Evolutionary conservation across 2,888 invertebrate genomes (phyloP).

Genomic region (Drosophila cognata): DNA sequence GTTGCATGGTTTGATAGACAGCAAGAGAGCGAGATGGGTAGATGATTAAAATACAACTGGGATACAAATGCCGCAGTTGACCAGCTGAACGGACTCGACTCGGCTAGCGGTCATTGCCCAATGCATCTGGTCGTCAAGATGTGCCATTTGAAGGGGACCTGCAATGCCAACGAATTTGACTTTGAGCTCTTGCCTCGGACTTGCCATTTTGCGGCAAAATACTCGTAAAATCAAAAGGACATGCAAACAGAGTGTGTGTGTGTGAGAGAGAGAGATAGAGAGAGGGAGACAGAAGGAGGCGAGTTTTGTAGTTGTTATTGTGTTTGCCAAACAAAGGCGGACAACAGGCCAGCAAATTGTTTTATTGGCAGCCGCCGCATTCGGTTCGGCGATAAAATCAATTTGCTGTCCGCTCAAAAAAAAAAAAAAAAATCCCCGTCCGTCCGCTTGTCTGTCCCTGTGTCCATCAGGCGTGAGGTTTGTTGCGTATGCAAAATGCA

Average conservation of each 20-base stretch:
- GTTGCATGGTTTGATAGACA: neutral
- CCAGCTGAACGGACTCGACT: conserved; percentile 25
- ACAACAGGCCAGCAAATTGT: conserved; percentile 68
- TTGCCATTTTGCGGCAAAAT: conserved; percentile 42
- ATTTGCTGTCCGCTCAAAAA: conserved; percentile 62
- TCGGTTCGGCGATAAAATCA: conserved; percentile 73
- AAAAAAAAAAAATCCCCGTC: conserved; percentile 18
- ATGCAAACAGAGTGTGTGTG: conserved; percentile 15
- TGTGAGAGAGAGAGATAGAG: neutral
- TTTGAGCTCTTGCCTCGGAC: conserved; percentile 31
- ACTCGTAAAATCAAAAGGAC: conserved; percentile 32
- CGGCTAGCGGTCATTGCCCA: conserved; percentile 6
- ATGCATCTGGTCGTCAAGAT: conserved; percentile 25
- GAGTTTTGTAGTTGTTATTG: conserved; percentile 26
- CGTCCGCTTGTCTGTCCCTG: neutral
- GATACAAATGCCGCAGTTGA: conserved; percentile 1
- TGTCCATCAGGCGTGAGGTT: conserved; percentile 54
- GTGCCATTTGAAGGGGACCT: conserved; percentile 33
- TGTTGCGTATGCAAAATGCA: conserved; percentile 60
- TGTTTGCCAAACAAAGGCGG: conserved; percentile 52
- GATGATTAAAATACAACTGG: neutral
- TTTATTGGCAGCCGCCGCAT: conserved; percentile 77
- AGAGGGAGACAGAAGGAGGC: conserved; percentile 8
- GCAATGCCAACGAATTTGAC: conserved; percentile 45
- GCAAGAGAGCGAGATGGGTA: neutral